Base-by-base conservation (phyloP, 2,888 invertebrate genomes). In the Rotaria socialis region DNA sequence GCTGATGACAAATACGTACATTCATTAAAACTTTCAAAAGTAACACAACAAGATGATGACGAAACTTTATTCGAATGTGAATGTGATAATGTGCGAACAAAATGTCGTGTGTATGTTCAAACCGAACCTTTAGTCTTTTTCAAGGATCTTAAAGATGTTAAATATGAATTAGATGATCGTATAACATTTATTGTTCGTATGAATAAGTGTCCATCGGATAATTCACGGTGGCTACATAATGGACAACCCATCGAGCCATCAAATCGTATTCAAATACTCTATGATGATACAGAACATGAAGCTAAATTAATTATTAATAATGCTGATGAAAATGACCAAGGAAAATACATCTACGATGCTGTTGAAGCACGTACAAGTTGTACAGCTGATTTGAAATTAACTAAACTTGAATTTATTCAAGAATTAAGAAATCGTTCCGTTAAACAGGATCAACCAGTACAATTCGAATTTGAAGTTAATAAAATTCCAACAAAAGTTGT, bases 391-490 rank as follows among this genome's bases (percentile, higher is more conserved):
- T 84, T 86, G 22, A 86, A 56, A 16, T 4, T 80, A 47, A 47
- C 14, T 47, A 80, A 80, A 47, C 24, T 80, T 24, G 47, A 80
- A 80, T 80, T 80, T 80, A 56, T 86, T 16, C 80, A 86, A 86
- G 86, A 86, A 85, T 75, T 86, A 6, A 75, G 85, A 75, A 85
- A 86, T 84, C 86, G 85, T 60, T 41, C 75, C 2, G 67, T 86
- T 6, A 86, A 85, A 24, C 85, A 86, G 60, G 85, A 86, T 84
- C 80, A 86, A 84, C 56, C 86, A 5, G 56, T 85, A 22, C 85
- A 86, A 80, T 55, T 86, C 50, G 55, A 52, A 43, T 85, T 74
- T 35, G 58, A 85, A 85, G 41, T 86, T 19, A 74, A 74, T 55
- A 85, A 86, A 41, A 85, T 75, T 74, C 75, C 56, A n/a, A 85